Base-by-base conservation (phyloP, 2,888 invertebrate species). In the Aphodius sticticus region DNA sequence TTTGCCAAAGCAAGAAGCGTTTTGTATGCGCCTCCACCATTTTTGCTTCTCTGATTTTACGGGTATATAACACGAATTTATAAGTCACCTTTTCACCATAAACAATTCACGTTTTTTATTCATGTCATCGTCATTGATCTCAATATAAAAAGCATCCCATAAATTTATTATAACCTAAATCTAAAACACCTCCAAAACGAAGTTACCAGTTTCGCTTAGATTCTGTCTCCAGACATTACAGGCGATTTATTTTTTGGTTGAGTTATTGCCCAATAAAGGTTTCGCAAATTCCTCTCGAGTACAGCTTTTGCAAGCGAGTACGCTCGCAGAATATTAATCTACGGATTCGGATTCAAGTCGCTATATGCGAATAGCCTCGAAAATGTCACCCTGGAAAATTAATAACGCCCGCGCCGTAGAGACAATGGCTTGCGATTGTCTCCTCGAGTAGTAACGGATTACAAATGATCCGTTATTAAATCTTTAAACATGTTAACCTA, bases 351-450 rank as follows among this genome's bases (percentile, higher is more conserved):
- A 12, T 53, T 53, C 53, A 26, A 26, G 26, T 26, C 12, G 53
- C 12, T 53, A 53, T 12, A 53, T 53, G 12, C 53, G 53, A 53
- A 53, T 53, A 0, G 53, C 53, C 12, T 5, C 53, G 53, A 53
- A 53, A 53, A 53, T 53, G 53, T 53, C 53, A 53, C 53, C 53
- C n/a, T n/a, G 53, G 53, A 53, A 53, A 53, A 53, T 53, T 53
- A 53, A 53, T 53, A 53, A 53, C 53, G 53, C 3, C 3, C 7
- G 53, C 53, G 6, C 53, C 53, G 53, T 53, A 53, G 53, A 53
- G 53, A 53, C 53, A 53, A 53, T 53, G 53, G 53, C 53, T 12
- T 5, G 53, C 53, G 6, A 53, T 53, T 53, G 53, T 53, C 53
- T 53, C 7, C 53, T 7, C 53, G 53, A 12, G 53, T 53, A 53